These are phyloP conservation scores for Ramphastos sulfuratus DNA, from an alignment of 2,113 vertebrate genomes.

Conservation along the genomic window DNA sequence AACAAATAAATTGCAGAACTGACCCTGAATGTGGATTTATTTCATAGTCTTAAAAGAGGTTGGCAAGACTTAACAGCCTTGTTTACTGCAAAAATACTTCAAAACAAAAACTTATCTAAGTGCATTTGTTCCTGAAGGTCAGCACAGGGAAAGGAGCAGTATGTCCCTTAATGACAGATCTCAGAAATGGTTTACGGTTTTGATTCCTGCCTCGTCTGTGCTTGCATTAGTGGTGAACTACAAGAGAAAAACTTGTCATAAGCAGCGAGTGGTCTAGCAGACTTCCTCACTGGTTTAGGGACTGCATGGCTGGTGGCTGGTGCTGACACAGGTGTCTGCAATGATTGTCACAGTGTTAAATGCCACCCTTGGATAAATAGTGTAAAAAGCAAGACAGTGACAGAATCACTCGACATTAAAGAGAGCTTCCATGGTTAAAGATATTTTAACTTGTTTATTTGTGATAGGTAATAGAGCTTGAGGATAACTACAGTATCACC, in stretches of 20 bases:
- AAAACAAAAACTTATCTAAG: background rate
- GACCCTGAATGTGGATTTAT: background rate
- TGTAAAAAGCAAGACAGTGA: background rate
- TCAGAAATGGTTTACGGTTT: background rate
- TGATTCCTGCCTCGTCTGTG: background rate
- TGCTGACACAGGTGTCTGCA: background rate
- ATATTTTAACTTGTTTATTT: constrained; percentile 1
- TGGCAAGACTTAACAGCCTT: background rate
- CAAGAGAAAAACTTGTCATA: background rate
- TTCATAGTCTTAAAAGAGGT: constrained; percentile 3
- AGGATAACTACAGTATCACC: background rate
- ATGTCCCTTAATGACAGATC: background rate
- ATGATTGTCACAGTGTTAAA: background rate
- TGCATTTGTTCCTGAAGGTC: background rate
- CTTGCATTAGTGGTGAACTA: background rate
- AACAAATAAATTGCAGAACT: background rate
- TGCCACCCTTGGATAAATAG: background rate
- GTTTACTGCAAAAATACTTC: background rate
- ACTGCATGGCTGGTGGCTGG: background rate
- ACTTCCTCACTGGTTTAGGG: background rate
- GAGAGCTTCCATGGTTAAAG: background rate
- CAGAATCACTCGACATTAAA: background rate
- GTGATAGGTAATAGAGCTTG: background rate
- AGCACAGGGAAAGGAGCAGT: background rate
- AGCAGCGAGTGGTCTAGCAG: background rate